phyloP scores from a whole-genome alignment of 2,888 invertebrate genomes.

The Mythimna lalbum region DNA sequence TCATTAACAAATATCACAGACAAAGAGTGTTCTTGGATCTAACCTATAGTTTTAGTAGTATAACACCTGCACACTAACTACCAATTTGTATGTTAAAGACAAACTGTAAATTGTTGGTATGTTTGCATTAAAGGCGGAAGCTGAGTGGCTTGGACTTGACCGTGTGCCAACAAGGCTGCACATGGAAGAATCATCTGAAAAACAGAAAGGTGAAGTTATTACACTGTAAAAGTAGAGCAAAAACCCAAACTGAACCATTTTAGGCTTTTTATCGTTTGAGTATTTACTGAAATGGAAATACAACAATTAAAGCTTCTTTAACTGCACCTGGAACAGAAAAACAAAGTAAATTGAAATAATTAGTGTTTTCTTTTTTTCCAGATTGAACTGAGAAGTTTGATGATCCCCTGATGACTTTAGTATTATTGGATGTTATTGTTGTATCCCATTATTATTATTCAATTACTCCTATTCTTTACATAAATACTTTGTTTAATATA shows the following conservation, averaged over 20 bases:
- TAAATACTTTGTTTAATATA: slow-evolving; percentile 68
- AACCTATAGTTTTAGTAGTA: slow-evolving; percentile 54
- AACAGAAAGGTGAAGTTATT: slow-evolving; percentile 89
- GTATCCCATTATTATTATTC: slow-evolving; percentile 71
- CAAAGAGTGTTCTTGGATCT: slow-evolving; percentile 35
- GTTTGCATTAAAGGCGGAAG: slow-evolving; percentile 91
- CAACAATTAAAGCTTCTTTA: slow-evolving; percentile 84
- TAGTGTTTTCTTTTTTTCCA: slow-evolving; percentile 80
- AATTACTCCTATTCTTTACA: slow-evolving; percentile 70
- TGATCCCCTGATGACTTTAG: slow-evolving; percentile 65
- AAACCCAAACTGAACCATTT: slow-evolving; percentile 83
- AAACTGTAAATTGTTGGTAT: slow-evolving; percentile 80
- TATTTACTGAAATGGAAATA: slow-evolving; percentile 80
- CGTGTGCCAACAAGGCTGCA: slow-evolving; percentile 92
- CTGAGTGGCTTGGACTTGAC: slow-evolving; percentile 92
- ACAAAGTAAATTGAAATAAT: slow-evolving; percentile 85
- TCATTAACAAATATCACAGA: slow-evolving; percentile 76
- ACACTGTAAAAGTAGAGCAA: slow-evolving; percentile 75
- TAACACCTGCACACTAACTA: slow-evolving; percentile 66
- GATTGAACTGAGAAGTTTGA: slow-evolving; percentile 80
- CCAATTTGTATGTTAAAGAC: slow-evolving; percentile 72
- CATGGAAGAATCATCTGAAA: slow-evolving; percentile 90
- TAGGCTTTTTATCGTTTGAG: slow-evolving; percentile 77
- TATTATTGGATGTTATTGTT: slow-evolving; percentile 66
- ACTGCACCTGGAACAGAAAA: slow-evolving; percentile 89